Base-by-base conservation (phyloP, 2,888 invertebrate genomes). In the Parnassius orleans region DNA sequence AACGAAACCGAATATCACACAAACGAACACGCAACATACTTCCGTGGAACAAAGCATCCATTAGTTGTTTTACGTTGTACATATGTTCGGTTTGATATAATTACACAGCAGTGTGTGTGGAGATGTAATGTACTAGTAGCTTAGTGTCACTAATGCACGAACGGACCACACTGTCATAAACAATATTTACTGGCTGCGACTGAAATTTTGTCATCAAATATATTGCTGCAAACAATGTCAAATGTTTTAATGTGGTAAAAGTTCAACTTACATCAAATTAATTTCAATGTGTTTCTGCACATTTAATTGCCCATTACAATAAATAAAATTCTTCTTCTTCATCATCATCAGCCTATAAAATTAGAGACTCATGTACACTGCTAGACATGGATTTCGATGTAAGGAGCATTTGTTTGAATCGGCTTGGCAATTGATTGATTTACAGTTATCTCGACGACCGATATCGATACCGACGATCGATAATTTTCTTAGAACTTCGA, bases 71-170 rank as follows among this genome's bases (percentile, higher is more conserved):
- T 53, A 43, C 24, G 57, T 57, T 62, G 53, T 48, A n/a, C n/a
- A n/a, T n/a, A 53, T 62, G 12, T 50, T 43, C 43, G 19, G 47
- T 24, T 19, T 48, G 47, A 57, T 62, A 43, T 57, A 57, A 57
- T 46, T 62, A 42, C 19, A 43, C 24, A 61, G 52, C 48, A 53
- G 57, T 57, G 57, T 57, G 57, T 61, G 56, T 56, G 56, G 52
- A 41, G 57, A 61, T 53, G 48, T 57, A 57, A 61, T 61, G 61
- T 53, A 47, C 57, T 61, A 42, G 47, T 19, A 61, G 61, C 57
- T 61, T 61, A 61, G 61, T 57, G 61, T 57, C 61, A 57, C 61
- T 61, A 61, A 61, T 61, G 57, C 61, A 61, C 47, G 61, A 61
- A 53, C 48, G 57, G 57, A 53, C 53, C 53, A 57, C 57, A 47